Percentiles rank a stretch among this genome's conserved stretches.
These are phyloP conservation scores for Hypolimnas misippus DNA, from an alignment of 2,888 invertebrate genomes.

Conservation along the genomic window DNA sequence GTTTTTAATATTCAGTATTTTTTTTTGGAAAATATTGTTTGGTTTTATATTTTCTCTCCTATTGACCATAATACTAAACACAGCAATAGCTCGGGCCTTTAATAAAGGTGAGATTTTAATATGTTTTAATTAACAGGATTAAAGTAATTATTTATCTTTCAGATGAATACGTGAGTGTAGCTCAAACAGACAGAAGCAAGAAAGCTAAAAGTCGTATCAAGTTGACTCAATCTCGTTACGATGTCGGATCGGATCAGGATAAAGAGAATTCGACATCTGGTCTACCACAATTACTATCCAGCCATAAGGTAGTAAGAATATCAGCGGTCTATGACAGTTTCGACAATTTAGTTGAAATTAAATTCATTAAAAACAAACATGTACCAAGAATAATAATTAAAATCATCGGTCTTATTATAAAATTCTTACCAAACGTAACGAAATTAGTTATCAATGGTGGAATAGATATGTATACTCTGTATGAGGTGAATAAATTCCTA, in stretches of 20 bases:
- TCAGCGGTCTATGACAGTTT: slow-evolving; percentile 49
- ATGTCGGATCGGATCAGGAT: slow-evolving; percentile 39
- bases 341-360: slow-evolving; percentile 53
- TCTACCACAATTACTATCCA: neutral
- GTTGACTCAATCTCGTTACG: slow-evolving; percentile 34
- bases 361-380: slow-evolving; percentile 50
- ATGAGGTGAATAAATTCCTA: slow-evolving; percentile 58
- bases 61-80: no score
- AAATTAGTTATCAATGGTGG: slow-evolving; percentile 54
- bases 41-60: no score
- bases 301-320: slow-evolving; percentile 43
- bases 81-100: no score
- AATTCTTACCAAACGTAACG: slow-evolving; percentile 50
- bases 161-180: slow-evolving; percentile 51
- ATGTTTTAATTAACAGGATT: no score
- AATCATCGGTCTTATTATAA: slow-evolving; percentile 53
- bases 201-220: slow-evolving; percentile 46
- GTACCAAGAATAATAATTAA: slow-evolving; percentile 56
- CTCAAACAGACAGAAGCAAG: slow-evolving; percentile 44
- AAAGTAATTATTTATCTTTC: no score
- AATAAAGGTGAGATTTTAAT: no score
- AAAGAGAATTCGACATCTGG: slow-evolving; percentile 29
- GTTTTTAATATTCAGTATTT: no score
- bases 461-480: slow-evolving; percentile 46
- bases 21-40: no score